Evolutionary conservation across 2,113 vertebrate species (phyloP), one percentile per base, ranked within the genome.

Genomic region (Lophura nycthemera): DNA sequence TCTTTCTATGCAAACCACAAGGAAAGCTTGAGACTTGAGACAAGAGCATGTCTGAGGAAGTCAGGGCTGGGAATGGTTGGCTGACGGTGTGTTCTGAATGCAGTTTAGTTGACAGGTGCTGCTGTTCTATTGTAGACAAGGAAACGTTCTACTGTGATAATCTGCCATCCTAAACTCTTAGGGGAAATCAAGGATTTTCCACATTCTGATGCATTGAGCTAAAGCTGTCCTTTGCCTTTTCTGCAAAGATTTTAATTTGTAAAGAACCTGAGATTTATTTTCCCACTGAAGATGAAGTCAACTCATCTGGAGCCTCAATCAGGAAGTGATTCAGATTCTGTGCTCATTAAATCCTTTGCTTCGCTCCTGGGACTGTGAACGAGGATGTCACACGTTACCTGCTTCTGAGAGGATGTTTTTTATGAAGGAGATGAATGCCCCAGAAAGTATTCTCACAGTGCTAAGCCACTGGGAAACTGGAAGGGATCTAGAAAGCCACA

Each of bases 271-370:
- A 45, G 22, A 45, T 19, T 34, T 60, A 59, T 74, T 78, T 48
- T 45, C 2, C n/a, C 82, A 36, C 63, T 82, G 86, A 86, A 92
- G 59, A 90, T 78, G 81, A 89, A 96, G 63, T 89, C 86, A 90
- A 90, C 77, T 86, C 72, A 87, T 91, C 93, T 88, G 87, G 78
- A 96, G 86, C 90, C 56, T 60, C 90, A 89, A 94, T 94, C 95
- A 96, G 94, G 94, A 96, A 96, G 67, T 74, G 64, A 93, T 95
- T 96, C 89, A 86, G 74, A 66, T 47, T 47, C 38, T 91, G 45
- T 92, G 64, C 91, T 96, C 89, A 91, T 96, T 95, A 96, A 95
- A 91, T 89, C 89, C 64, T 96, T 95, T 85, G 52, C 75, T 79
- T 91, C 32, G 10, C 94, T 94, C 92, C 81, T 91, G 91, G 74